phyloP scores from a whole-genome alignment of 2,797 vertebrate genomes.

The Takifugu ocellatus region DNA sequence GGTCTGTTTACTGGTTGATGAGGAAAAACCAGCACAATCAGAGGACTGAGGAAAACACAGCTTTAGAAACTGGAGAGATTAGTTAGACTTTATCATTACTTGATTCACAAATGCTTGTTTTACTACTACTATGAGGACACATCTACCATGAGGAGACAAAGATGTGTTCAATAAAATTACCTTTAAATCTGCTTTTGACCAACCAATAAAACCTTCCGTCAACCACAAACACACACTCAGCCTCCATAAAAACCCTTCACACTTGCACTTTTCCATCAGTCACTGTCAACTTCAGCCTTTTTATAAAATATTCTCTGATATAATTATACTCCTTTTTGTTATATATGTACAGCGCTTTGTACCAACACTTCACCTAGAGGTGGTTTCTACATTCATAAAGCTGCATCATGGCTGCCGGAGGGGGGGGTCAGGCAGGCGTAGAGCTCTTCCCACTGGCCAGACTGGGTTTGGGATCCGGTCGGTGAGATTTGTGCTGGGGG shows the following conservation, averaged over 20 bases:
- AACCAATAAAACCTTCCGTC: slow-evolving; percentile 43
- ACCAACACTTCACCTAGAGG: neutral
- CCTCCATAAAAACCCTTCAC: slow-evolving; percentile 18
- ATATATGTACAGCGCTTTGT: too few species aligned
- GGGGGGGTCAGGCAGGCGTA: slow-evolving; percentile 46
- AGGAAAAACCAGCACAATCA: neutral
- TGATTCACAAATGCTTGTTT: too few species aligned
- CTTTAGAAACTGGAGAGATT: slow-evolving; percentile 1
- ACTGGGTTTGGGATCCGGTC: slow-evolving; percentile 80
- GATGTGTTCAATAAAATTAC: neutral
- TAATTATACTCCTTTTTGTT: slow-evolving; percentile 14
- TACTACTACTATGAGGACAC: too few species aligned
- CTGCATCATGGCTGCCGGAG: slow-evolving; percentile 15
- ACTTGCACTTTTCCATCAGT: slow-evolving; percentile 51
- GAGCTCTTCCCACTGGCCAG: slow-evolving; percentile 72
- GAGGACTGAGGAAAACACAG: slow-evolving; percentile 1
- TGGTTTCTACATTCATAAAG: slow-evolving; percentile 15
- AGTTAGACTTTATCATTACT: too few species aligned
- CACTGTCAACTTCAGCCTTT: slow-evolving; percentile 16
- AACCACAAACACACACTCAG: slow-evolving; percentile 46
- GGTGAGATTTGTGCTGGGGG: slow-evolving; percentile 89
- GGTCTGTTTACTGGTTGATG: slow-evolving; percentile 14
- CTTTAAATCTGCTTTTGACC: slow-evolving; percentile 21
- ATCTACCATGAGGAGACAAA: too few species aligned
- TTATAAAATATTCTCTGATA: slow-evolving; percentile 29